Evolutionary conservation across 2,888 invertebrate species (phyloP).

Genomic region (Apamea monoglypha): DNA sequence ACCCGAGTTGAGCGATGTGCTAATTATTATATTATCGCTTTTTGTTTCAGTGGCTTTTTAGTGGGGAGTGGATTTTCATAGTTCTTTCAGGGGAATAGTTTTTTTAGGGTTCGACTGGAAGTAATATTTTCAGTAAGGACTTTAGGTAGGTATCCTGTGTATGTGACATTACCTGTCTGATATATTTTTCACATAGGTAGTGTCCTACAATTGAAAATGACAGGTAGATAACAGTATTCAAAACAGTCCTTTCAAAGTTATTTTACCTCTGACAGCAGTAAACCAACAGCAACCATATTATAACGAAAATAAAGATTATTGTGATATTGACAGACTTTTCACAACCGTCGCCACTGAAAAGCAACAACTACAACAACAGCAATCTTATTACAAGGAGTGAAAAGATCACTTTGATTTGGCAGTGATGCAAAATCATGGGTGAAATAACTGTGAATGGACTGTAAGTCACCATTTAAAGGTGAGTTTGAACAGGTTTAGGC

Average conservation of each 20-base stretch:
- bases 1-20: constrained; percentile 59
- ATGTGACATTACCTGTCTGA: neutral
- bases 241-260: too few relatives aligned
- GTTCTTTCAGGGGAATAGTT: neutral
- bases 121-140: neutral
- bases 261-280: too few relatives aligned
- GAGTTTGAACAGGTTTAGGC: neutral
- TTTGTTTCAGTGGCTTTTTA: constrained; percentile 36
- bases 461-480: neutral
- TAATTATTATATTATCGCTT: constrained; percentile 63
- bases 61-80: neutral
- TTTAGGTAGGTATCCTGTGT: neutral
- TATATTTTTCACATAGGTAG: neutral
- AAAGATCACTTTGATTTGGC: too few relatives aligned
- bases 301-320: too few relatives aligned
- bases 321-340: too few relatives aligned
- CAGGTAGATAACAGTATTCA: neutral
- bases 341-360: too few relatives aligned
- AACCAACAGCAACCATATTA: too few relatives aligned
- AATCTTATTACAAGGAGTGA: too few relatives aligned
- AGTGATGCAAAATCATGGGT: too few relatives aligned
- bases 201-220: too few relatives aligned
- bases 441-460: too few relatives aligned
- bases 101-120: neutral
- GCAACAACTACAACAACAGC: too few relatives aligned